Evolutionary conservation across 2,888 invertebrate species (phyloP).

Genomic region (Theristus sp.): DNA sequence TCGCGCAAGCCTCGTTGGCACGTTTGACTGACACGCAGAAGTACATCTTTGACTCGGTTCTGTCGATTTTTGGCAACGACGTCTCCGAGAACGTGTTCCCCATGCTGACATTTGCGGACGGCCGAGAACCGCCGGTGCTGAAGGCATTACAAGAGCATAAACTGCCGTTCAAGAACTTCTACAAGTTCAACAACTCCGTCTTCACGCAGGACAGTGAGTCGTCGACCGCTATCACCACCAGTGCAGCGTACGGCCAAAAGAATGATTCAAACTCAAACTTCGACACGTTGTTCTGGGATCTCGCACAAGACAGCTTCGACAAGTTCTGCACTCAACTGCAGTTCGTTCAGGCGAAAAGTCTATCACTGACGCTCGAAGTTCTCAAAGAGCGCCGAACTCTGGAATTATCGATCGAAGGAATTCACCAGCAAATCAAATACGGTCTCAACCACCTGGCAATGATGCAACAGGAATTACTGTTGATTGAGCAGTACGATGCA

Average conservation of each 20-base stretch:
- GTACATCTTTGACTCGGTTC: conserved; percentile 12
- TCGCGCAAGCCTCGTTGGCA: conserved; percentile 10
- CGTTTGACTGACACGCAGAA: conserved; percentile 12
- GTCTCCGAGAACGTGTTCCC: conserved; percentile 13
- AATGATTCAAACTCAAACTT: too few species aligned
- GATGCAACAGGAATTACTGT: conserved; percentile 9
- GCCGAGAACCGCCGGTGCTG: conserved; percentile 12
- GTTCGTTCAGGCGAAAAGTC: conserved; percentile 6
- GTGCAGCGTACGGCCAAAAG: not conserved
- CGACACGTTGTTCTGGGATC: not conserved
- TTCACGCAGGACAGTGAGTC: too few species aligned
- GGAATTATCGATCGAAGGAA: conserved; percentile 9
- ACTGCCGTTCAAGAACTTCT: conserved; percentile 9
- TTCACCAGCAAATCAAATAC: conserved; percentile 10
- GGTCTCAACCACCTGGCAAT: conserved; percentile 8
- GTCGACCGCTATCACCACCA: too few species aligned
- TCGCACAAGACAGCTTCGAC: not conserved
- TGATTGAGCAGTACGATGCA: conserved; percentile 9
- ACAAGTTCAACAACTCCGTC: conserved; percentile 15
- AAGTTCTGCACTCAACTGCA: not conserved
- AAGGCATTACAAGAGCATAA: conserved; percentile 8
- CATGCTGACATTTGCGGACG: conserved; percentile 14
- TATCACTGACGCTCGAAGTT: conserved; percentile 9
- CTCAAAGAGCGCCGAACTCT: conserved; percentile 11
- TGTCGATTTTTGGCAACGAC: conserved; percentile 14